Evolutionary conservation across 1,140 invertebrate species (phyloP), one percentile per base, ranked within the genome.

Genomic region (Megathymus violae): DNA sequence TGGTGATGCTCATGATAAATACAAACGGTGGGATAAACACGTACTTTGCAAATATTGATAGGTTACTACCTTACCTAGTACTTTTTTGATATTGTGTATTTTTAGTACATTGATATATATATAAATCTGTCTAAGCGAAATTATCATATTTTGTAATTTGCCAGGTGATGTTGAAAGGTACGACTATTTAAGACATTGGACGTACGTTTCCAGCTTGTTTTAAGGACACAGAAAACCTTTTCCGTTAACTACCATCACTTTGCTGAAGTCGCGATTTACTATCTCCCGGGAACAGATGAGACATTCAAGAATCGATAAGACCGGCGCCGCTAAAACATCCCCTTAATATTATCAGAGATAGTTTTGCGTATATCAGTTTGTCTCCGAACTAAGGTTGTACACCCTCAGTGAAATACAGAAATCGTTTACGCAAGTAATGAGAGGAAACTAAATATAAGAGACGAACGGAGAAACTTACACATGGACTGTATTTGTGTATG

Each of bases 181-280:
- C n/a, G n/a, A n/a, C n/a, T n/a, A n/a, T n/a, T n/a, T n/a, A n/a
- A n/a, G n/a, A n/a, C n/a, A n/a, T n/a, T n/a, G n/a, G n/a, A n/a
- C n/a, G n/a, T n/a, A n/a, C n/a, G n/a, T n/a, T n/a, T n/a, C n/a
- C 22, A 25, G 22, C 22, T 25, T 31, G 27, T 31, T 31, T 31
- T 31, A 7, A 13, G 14, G 17, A 38, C 10, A 16, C 15, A 22
- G 11, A 44, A 54, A 44, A 27, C 13, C n/a, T 44, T 41, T 44
- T 44, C 43, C 31, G 44, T 7, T 1, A 7, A 31, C 27, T 9
- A 43, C 16, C 13, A 15, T 14, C 52, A 25, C 31, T 54, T 44
- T 19, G 27, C 52, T 40, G 19, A 56, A 44, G 38, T 56, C 10
- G 17, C 44, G 52, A 56, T 43, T 56, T 56, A 56, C 13, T 56